Base-by-base conservation (phyloP, 2,888 invertebrate species). In the Eucera pruinosa region DNA sequence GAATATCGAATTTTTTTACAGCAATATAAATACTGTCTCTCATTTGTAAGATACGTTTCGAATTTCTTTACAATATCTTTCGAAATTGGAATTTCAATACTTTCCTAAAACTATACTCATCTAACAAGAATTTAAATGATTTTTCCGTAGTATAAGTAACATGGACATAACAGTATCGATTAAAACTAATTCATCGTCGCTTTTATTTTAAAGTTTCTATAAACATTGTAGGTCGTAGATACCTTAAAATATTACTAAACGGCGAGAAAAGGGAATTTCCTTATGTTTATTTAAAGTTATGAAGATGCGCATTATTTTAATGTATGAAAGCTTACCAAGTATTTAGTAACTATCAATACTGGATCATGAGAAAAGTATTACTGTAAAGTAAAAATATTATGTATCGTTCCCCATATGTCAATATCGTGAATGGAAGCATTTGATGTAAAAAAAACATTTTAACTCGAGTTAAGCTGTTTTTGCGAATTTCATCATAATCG, bases 201-300 rank as follows among this genome's bases (percentile, higher is more conserved):
- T n/a, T 33, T 2, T 7, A 58, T 78, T 75, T 75, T 39, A 78
- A 55, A 36, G 48, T 43, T 39, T 41, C 13, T 69, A 65, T 43
- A 47, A 78, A 47, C 9, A 58, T 9, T 4, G 0, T 5, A 0
- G 33, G 48, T 75, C 64, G 48, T 78, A 68, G 60, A 60, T 65
- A 30, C 5, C 45, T 69, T 75, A 47, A 74, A 77, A 77, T 2
- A n/a, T 25, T 9, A 41, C 18, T 27, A 6, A 55, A 52, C 15
- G 3, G 15, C 3, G 27, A 36, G 2, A 30, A 11, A 20, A 20
- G 20, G 15, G 20, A 57, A 11, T 64, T 64, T 43, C n/a, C 15
- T 5, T 41, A 9, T 23, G n/a, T 13, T 9, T 27, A 5, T 18
- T 62, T 52, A 47, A 33, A 58, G 25, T 43, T 52, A 57, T 20